These are phyloP conservation scores for Hydractinia symbiolongicarpus DNA, from an alignment of 30 jellyfish, hydroid and myxozoan genomes.

Conservation along the genomic window DNA sequence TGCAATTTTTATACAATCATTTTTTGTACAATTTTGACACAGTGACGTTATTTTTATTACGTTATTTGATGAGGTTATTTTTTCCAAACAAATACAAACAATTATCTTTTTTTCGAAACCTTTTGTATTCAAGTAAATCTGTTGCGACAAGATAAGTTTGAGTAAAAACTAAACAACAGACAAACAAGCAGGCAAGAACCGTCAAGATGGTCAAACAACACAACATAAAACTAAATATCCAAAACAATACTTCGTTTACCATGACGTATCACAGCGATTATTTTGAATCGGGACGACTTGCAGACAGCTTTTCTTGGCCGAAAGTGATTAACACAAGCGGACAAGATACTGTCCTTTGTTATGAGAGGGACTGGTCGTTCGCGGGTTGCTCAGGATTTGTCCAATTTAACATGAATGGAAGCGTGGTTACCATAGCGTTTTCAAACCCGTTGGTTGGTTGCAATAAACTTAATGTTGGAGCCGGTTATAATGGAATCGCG, in stretches of 20 bases:
- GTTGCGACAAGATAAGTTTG: too few species aligned
- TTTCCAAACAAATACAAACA: too few species aligned
- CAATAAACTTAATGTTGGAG: slow-evolving; percentile 7
- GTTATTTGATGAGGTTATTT: too few species aligned
- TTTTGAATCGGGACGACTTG: slow-evolving; percentile 15
- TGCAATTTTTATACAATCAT: too few species aligned
- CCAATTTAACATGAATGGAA: slow-evolving; percentile 4
- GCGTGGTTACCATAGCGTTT: slow-evolving; percentile 5
- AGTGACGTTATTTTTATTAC: too few species aligned
- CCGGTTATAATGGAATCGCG: background rate
- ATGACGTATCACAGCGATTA: background rate
- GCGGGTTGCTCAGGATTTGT: slow-evolving; percentile 27
- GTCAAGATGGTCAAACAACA: background rate
- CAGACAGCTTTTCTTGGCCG: slow-evolving; percentile 18
- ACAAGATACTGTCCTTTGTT: background rate
- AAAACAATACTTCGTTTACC: background rate
- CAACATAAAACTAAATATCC: background rate
- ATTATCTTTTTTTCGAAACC: too few species aligned
- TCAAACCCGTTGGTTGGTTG: slow-evolving; percentile 17
- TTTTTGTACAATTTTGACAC: too few species aligned
- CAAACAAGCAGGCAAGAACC: too few species aligned
- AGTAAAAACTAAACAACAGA: too few species aligned
- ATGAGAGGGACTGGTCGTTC: slow-evolving; percentile 25
- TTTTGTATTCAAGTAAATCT: too few species aligned
- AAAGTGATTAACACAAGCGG: background rate